A percentile compares a stretch with the other conserved stretches of the same genome.
phyloP scores from a whole-genome alignment of 2,113 vertebrate genomes.

The Collichthys lucidus region DNA sequence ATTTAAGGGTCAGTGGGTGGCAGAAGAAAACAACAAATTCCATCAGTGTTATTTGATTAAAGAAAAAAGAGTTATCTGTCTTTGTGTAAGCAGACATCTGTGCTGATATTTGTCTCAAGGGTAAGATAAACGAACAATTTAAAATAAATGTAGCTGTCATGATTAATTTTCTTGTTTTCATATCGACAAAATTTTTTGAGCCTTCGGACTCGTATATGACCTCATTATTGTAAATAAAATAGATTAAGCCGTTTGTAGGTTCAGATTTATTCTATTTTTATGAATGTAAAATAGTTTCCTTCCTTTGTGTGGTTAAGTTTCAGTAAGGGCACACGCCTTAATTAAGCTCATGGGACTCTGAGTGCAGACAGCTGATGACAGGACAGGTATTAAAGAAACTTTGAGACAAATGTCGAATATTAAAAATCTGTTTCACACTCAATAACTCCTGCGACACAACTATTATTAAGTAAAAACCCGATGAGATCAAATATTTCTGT shows the following conservation, averaged over 20 bases:
- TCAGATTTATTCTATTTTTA: not conserved
- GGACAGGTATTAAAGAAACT: conserved; percentile 3
- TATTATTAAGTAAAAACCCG: not conserved
- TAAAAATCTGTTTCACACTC: not conserved
- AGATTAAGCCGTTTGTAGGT: not conserved
- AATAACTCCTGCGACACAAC: not conserved
- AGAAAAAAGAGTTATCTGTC: not conserved
- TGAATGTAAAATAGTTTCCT: not conserved
- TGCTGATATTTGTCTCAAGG: not conserved
- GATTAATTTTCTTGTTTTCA: not conserved
- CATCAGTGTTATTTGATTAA: conserved; percentile 42
- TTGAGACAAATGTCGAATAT: not conserved
- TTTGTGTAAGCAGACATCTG: not conserved
- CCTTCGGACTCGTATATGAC: not conserved
- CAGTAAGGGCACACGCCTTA: conserved; percentile 42
- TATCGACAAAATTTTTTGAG: not conserved
- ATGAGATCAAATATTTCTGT: not conserved
- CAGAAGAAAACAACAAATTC: conserved; percentile 40
- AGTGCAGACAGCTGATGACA: conserved; percentile 30
- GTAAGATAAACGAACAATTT: not conserved
- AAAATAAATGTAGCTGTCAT: not conserved
- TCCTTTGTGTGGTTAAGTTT: not conserved
- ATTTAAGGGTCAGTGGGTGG: not conserved
- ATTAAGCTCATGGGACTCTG: conserved; percentile 81
- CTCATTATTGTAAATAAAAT: too few relatives aligned